Evolutionary conservation across 2,113 vertebrate genomes (phyloP).

Genomic region (Oryzias curvinotus): DNA sequence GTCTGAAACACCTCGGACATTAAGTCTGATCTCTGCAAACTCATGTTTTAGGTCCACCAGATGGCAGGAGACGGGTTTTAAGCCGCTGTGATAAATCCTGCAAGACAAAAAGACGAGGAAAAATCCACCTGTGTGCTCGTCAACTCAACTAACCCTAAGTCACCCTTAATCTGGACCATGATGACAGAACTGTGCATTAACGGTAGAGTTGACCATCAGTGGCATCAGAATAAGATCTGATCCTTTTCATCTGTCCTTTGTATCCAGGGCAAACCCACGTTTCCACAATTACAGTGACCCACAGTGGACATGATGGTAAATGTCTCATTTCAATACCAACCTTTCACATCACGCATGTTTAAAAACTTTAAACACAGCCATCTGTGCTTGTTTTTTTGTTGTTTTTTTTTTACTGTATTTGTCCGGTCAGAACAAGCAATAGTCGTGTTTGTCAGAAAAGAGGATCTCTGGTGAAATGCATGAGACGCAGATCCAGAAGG

Average conservation of each 20-base stretch:
- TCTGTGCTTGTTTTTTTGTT: too few species aligned
- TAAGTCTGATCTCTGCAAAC: constrained; percentile 47
- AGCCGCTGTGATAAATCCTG: constrained; percentile 27
- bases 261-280: constrained; percentile 2
- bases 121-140: constrained; percentile 25
- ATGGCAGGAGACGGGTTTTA: constrained; percentile 23
- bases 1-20: constrained; percentile 55
- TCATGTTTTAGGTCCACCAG: constrained; percentile 24
- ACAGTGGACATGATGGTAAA: constrained; percentile 24
- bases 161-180: constrained; percentile 41
- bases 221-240: constrained; percentile 9
- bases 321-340: not conserved
- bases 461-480: too few species aligned
- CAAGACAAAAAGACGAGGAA: constrained; percentile 2
- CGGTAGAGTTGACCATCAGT: constrained; percentile 29
- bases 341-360: not conserved
- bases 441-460: too few species aligned
- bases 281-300: constrained; percentile 30
- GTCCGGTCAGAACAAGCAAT: too few species aligned
- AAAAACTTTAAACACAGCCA: not conserved
- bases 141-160: constrained; percentile 19
- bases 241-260: constrained; percentile 18
- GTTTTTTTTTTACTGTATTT: too few species aligned
- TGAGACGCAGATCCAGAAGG: too few species aligned
- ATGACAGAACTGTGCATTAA: constrained; percentile 45